A percentile compares a stretch with the other conserved stretches of the same genome.
Evolutionary conservation across 2,113 vertebrate genomes (phyloP).

Genomic region (Prolemur simus): DNA sequence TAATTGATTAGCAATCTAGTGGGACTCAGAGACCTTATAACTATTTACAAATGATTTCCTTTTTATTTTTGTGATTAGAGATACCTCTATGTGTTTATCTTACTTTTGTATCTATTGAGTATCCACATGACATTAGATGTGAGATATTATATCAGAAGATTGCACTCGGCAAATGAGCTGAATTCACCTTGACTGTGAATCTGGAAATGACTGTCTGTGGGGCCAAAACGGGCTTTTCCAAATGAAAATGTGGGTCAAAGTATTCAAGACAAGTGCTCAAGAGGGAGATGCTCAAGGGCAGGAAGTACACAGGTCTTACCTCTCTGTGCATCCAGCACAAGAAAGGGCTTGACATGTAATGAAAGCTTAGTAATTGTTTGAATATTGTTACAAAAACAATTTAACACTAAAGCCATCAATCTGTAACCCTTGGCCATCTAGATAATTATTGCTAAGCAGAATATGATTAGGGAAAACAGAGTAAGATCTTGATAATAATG

Average conservation of each 20-base stretch:
- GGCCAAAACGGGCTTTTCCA: neutral
- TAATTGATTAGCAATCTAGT: neutral
- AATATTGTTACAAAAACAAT: slow-evolving; percentile 4
- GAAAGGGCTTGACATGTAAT: neutral
- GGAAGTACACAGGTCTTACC: neutral
- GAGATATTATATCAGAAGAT: neutral
- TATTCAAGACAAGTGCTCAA: neutral
- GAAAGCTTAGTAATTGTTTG: neutral
- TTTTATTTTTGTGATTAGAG: neutral
- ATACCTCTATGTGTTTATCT: neutral
- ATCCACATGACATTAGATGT: neutral
- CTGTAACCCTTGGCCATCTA: neutral
- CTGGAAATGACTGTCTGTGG: neutral
- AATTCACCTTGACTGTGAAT: neutral
- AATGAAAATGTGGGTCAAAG: neutral
- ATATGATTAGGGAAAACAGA: neutral
- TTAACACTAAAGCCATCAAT: neutral
- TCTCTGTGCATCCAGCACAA: neutral
- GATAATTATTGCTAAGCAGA: neutral
- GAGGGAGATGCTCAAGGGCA: neutral
- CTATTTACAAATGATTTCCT: neutral
- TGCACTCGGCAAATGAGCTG: neutral
- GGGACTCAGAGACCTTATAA: neutral
- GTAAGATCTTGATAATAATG: neutral
- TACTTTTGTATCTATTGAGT: neutral